phyloP scores from a whole-genome alignment of 2,888 invertebrate genomes.

The Lycaena phlaeas region DNA sequence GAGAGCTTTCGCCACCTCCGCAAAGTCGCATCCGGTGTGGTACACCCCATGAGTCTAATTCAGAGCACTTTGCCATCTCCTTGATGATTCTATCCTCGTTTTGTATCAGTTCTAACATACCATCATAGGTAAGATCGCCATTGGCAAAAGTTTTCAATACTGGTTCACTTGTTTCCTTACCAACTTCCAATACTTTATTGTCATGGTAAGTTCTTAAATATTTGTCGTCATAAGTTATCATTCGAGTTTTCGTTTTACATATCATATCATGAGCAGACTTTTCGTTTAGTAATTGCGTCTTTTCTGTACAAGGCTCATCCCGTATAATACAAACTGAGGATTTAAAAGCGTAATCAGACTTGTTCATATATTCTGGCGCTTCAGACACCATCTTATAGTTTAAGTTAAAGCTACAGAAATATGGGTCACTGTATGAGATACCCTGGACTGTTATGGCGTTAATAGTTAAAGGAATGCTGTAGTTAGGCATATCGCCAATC shows the following conservation, averaged over 20 bases:
- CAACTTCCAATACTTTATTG: conserved; percentile 56
- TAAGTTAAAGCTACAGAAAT: conserved; percentile 75
- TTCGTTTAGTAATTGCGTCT: conserved; percentile 57
- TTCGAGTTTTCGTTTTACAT: conserved; percentile 59
- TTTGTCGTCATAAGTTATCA: conserved; percentile 47
- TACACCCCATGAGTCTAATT: conserved; percentile 71
- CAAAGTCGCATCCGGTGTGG: conserved; percentile 76
- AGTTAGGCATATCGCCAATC: conserved; percentile 72
- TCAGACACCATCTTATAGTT: conserved; percentile 71
- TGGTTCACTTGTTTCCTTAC: conserved; percentile 31
- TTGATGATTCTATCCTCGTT: conserved; percentile 42
- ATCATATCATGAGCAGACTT: conserved; percentile 57
- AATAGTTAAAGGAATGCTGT: conserved; percentile 74
- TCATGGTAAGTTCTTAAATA: conserved; percentile 57
- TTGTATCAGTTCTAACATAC: conserved; percentile 53
- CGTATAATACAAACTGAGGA: conserved; percentile 72
- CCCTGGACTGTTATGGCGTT: conserved; percentile 76
- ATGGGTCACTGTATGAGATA: conserved; percentile 75
- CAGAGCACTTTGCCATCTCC: conserved; percentile 31
- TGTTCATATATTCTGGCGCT: conserved; percentile 72
- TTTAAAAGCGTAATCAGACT: conserved; percentile 76
- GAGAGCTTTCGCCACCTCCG: conserved; percentile 87
- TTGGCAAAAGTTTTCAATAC: conserved; percentile 52
- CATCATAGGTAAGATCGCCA: conserved; percentile 65
- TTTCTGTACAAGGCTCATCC: conserved; percentile 59